These are phyloP conservation scores for Saimiri boliviensis DNA, from an alignment of 2,113 vertebrate species.

Conservation along the genomic window DNA sequence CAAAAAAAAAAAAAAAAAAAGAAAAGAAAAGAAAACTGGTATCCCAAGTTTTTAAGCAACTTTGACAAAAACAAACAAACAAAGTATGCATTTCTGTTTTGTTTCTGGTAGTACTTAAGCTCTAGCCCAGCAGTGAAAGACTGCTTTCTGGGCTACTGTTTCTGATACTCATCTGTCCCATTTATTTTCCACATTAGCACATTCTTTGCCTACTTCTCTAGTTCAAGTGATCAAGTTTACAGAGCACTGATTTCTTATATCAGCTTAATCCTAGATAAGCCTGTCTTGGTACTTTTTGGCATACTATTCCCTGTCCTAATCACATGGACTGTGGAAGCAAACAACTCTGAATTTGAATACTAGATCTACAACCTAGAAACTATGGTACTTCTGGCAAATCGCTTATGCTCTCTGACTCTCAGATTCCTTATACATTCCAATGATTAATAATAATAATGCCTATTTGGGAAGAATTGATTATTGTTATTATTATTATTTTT, in stretches of 20 bases:
- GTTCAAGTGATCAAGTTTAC: constrained; percentile 49
- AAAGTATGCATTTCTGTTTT: not conserved
- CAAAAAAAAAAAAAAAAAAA: too few species aligned
- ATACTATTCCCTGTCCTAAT: not conserved
- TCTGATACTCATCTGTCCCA: constrained; percentile 60
- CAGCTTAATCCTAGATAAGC: not conserved
- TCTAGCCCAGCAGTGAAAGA: constrained; percentile 4
- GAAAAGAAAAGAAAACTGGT: constrained; percentile 31
- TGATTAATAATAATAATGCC: not conserved
- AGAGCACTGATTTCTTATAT: constrained; percentile 31
- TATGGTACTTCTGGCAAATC: not conserved
- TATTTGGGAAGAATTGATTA: not conserved
- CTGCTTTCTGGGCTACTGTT: constrained; percentile 57
- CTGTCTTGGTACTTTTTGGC: not conserved
- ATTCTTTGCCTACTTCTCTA: constrained; percentile 59
- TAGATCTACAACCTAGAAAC: constrained; percentile 20
- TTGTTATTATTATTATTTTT: too few species aligned
- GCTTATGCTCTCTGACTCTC: constrained; percentile 11
- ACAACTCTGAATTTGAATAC: not conserved
- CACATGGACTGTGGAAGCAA: not conserved
- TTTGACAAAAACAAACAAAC: constrained; percentile 33
- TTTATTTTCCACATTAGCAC: constrained; percentile 63
- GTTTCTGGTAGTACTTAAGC: constrained; percentile 1
- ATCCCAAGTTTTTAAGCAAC: constrained; percentile 49
- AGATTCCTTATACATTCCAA: constrained; percentile 9